These are phyloP conservation scores for Entomobrya multifasciata DNA, from an alignment of 2,888 invertebrate genomes.

Conservation along the genomic window DNA sequence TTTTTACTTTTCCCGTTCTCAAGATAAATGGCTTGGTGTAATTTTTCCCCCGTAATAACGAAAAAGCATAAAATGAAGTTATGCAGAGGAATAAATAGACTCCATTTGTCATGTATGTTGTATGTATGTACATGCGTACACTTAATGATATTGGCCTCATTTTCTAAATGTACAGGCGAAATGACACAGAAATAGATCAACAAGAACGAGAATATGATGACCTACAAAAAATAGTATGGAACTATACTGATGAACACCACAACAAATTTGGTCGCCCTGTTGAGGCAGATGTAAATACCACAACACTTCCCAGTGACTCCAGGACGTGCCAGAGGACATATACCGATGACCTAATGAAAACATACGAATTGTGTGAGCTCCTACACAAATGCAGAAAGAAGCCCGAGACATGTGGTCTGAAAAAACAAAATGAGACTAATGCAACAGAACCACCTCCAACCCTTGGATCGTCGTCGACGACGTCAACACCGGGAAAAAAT, in stretches of 20 bases:
- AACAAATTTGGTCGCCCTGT: slow-evolving; percentile 63
- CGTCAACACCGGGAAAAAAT: slow-evolving; percentile 66
- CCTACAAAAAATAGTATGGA: slow-evolving; percentile 79
- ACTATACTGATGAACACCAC: slow-evolving; percentile 75
- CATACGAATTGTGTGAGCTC: slow-evolving; percentile 71
- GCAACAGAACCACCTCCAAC: slow-evolving; percentile 54
- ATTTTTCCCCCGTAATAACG: no score
- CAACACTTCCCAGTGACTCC: slow-evolving; percentile 68
- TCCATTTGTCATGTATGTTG: no score
- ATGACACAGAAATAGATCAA: slow-evolving; percentile 75
- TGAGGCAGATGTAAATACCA: slow-evolving; percentile 60
- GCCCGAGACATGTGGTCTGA: slow-evolving; percentile 68
- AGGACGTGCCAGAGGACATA: slow-evolving; percentile 75
- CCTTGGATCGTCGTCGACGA: slow-evolving; percentile 46
- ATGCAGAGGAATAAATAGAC: no score
- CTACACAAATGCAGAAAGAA: slow-evolving; percentile 74
- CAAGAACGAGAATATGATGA: slow-evolving; percentile 78
- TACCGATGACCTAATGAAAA: slow-evolving; percentile 77
- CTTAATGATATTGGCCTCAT: no score
- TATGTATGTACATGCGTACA: no score
- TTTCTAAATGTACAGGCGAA: no score
- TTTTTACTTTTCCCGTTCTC: no score
- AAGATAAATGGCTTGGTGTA: no score
- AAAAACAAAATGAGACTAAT: slow-evolving; percentile 49
- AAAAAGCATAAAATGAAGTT: no score